Conservation (phyloP, 2,888 invertebrate genomes). For the Acrocyrtus sp. region DNA sequence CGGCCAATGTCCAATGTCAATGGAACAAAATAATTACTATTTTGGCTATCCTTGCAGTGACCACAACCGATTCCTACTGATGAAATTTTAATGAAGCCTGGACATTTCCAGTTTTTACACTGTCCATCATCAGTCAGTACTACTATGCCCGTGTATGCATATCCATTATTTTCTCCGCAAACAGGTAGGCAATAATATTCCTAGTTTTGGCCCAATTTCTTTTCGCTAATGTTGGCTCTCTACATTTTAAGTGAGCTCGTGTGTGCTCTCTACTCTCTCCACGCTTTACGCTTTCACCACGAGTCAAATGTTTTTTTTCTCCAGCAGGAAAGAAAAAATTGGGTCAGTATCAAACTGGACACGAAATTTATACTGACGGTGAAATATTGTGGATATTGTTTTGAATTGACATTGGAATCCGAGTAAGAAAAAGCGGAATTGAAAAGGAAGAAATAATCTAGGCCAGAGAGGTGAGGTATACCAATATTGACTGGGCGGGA, state of each 20-base stretch:
- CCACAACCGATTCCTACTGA: not conserved
- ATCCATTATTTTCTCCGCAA: not conserved
- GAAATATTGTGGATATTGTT: not conserved
- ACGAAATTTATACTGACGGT: too few relatives aligned
- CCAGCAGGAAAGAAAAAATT: not conserved
- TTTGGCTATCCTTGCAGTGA: not conserved
- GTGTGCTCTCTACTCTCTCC: too few relatives aligned
- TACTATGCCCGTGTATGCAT: not conserved
- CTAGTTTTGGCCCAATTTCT: constrained; percentile 15
- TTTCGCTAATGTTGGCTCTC: too few relatives aligned
- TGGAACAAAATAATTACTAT: constrained; percentile 24
- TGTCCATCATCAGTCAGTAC: not conserved
- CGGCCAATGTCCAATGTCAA: constrained; percentile 46
- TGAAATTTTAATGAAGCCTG: constrained; percentile 38
- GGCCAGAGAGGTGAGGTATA: too few relatives aligned
- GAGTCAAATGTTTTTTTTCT: not conserved
- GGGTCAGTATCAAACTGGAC: constrained; percentile 55
- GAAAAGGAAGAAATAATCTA: too few relatives aligned
- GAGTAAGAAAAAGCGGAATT: not conserved
- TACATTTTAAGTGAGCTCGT: too few relatives aligned
- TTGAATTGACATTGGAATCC: not conserved
- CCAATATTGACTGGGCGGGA: not conserved
- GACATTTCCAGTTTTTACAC: not conserved
- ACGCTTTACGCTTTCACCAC: not conserved
- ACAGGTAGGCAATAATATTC: not conserved